Conservation (phyloP, 1,140 invertebrate species). For the Cataglyphis hispanica region DNA sequence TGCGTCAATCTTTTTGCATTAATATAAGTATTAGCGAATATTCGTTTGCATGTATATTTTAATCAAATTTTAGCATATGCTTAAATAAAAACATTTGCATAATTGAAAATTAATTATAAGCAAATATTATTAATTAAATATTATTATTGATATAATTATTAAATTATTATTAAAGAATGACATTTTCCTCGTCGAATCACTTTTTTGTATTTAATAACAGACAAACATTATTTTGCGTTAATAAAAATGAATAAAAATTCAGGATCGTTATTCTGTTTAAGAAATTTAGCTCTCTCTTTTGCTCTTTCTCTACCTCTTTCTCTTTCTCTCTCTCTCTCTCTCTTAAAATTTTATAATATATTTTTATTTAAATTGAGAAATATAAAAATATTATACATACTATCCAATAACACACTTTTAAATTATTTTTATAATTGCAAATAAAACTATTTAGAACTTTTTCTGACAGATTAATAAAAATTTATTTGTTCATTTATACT, state of each 20-base stretch:
- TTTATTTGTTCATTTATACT: not conserved
- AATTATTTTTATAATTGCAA: not conserved
- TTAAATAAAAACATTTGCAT: not conserved
- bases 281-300: too few relatives aligned
- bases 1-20: conserved; percentile 4
- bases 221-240: not conserved
- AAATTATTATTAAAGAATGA: not conserved
- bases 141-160: not conserved
- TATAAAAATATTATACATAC: not conserved
- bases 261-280: too few relatives aligned
- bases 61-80: not conserved
- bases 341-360: too few relatives aligned
- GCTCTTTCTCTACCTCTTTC: too few relatives aligned
- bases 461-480: not conserved
- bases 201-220: not conserved
- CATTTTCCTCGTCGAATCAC: not conserved
- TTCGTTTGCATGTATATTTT: not conserved
- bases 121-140: not conserved
- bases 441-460: not conserved
- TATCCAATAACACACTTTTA: not conserved
- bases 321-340: too few relatives aligned
- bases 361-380: too few relatives aligned
- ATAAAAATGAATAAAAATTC: too few relatives aligned
- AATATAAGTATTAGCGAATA: not conserved
- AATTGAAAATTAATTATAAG: not conserved